Evolutionary conservation across 2,888 invertebrate genomes (phyloP), one percentile per base, ranked within the genome.

Genomic region (Margaritifera margaritifera): DNA sequence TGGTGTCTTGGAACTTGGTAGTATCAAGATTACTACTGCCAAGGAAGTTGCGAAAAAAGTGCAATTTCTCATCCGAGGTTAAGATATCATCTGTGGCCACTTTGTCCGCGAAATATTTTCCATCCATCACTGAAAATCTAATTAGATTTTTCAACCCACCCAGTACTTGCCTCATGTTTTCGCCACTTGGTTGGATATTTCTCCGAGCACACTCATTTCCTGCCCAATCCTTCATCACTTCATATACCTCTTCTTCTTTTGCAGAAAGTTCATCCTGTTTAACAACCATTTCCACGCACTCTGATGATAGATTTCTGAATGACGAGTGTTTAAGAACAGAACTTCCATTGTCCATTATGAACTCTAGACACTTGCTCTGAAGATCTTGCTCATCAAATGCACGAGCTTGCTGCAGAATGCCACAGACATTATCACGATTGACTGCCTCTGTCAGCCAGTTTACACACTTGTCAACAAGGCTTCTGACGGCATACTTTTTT

Each of bases 241-340:
- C 78, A 67, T 77, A 84, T 5, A 85, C 71, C 8, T 68, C 68
- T n/a, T 79, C 74, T 75, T 86, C 86, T 6, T 92, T 90, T 11
- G 95, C 92, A 71, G 92, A 91, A 59, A 96, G 89, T 4, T 93
- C 93, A 77, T 94, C 94, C 6, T 95, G 92, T 64, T 91, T 91
- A 1, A 42, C 3, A 64, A 95, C 93, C 54, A 92, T 91, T 4
- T 92, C 90, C 42, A 95, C 90, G 77, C 94, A 94, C 55, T 92
- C 92, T 70, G 92, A 92, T 20, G 92, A 92, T 51, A 95, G 90
- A 69, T 94, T 93, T 72, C 92, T 91, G 56, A 94, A 91, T 56
- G 91, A 90, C 77, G 86, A 84, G 11, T 92, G 92, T 56, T 62
- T 60, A 18, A 77, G 15, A 4, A 74, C 71, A 4, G 74, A 70